A percentile compares a stretch with the other conserved stretches of the same genome.
Conservation (phyloP, 1,140 invertebrate genomes). For the Cyrtorhinus lividipennis region DNA sequence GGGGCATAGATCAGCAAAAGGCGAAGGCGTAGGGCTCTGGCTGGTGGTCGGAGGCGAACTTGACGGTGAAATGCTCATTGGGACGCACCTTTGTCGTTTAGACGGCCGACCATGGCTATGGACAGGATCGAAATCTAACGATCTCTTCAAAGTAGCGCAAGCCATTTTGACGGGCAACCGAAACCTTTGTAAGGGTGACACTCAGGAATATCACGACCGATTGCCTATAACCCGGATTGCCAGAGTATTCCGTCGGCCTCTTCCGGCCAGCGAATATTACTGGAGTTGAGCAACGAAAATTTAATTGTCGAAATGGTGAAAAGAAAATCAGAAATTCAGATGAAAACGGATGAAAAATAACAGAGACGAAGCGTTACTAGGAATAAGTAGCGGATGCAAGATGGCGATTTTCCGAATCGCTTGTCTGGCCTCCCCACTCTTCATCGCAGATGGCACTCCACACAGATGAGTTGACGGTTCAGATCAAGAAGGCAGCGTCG, state of each 20-base stretch:
- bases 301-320: background rate
- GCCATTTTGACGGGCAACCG: conserved; percentile 61
- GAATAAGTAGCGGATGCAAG: background rate
- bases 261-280: too few species aligned
- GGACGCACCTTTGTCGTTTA: conserved; percentile 75
- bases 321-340: background rate
- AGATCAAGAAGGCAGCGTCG: too few species aligned
- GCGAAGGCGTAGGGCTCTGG: conserved; percentile 61
- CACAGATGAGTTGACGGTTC: background rate
- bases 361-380: background rate
- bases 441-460: background rate
- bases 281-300: too few species aligned
- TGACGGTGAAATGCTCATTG: conserved; percentile 57
- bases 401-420: background rate
- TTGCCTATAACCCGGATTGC: too few species aligned
- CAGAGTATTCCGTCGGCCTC: too few species aligned
- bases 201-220: too few species aligned
- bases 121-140: conserved; percentile 82
- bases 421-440: background rate
- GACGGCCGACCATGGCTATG: conserved; percentile 59
- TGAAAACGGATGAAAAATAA: background rate
- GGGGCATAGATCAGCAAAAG: conserved; percentile 57
- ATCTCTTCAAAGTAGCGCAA: conserved; percentile 86
- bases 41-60: conserved; percentile 39
- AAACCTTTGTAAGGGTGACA: too few species aligned